These are phyloP conservation scores for Bubo bubo DNA, from an alignment of 2,113 vertebrate species.

Conservation along the genomic window DNA sequence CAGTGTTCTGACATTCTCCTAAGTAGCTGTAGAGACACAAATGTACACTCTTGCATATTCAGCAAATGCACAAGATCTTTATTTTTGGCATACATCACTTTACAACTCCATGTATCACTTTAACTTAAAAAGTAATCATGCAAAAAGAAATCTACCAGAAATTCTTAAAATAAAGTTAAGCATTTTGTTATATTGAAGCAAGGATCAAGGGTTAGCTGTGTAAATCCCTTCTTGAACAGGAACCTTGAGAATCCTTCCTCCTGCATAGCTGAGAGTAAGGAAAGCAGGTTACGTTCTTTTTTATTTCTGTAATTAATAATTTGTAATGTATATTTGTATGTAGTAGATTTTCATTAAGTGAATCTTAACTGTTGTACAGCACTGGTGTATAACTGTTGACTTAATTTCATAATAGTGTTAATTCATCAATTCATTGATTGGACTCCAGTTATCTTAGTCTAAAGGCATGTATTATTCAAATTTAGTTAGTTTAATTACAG, in stretches of 20 bases:
- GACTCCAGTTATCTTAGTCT: neutral
- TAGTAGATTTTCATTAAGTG: neutral
- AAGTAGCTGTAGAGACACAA: neutral
- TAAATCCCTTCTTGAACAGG: neutral
- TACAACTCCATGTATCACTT: neutral
- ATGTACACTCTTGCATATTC: neutral
- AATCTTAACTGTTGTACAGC: neutral
- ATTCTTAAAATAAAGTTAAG: neutral
- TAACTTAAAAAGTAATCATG: neutral
- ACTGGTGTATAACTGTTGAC: neutral
- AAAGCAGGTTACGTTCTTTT: neutral
- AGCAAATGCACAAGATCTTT: neutral
- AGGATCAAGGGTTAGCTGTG: neutral
- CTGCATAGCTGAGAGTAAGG: neutral
- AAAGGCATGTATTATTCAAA: neutral
- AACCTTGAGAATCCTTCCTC: neutral
- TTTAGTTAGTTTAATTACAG: neutral
- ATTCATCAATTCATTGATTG: neutral
- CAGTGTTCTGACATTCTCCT: neutral
- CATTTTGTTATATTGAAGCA: neutral
- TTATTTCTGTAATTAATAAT: neutral
- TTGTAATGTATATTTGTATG: neutral
- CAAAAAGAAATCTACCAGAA: neutral
- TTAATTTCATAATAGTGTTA: neutral
- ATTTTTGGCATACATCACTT: neutral